phyloP scores from a whole-genome alignment of 2,797 vertebrate genomes.

The Hypotaenidia okinawae region DNA sequence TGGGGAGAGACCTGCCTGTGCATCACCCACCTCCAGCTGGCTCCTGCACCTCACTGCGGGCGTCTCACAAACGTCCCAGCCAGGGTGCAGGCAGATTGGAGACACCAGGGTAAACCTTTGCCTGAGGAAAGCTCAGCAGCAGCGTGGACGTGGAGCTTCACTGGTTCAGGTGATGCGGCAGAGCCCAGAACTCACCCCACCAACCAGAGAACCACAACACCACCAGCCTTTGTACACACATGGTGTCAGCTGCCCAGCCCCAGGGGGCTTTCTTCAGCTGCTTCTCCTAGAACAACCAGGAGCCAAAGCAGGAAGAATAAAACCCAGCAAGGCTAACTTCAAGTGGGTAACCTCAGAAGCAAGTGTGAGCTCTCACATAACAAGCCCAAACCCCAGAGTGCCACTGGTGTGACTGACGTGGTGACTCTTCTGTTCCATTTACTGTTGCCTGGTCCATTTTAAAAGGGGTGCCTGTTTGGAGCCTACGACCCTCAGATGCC shows the following conservation, averaged over 20 bases:
- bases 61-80: neutral
- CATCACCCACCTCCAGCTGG: rapidly evolving
- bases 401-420: rapidly evolving
- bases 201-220: neutral
- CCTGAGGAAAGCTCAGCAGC: neutral
- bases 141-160: neutral
- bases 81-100: neutral
- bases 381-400: neutral
- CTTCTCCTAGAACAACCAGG: neutral
- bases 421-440: neutral
- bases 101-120: neutral
- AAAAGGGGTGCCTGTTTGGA: neutral
- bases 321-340: neutral
- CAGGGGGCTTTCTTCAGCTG: neutral
- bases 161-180: neutral
- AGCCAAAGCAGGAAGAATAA: neutral
- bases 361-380: neutral
- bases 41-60: neutral
- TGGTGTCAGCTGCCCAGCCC: neutral
- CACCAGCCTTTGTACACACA: neutral
- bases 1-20: neutral
- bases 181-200: neutral
- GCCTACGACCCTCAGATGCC: neutral
- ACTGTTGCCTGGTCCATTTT: neutral
- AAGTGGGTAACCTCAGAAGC: neutral